Conservation (phyloP, 1,140 invertebrate genomes). For the Gryllus bimaculatus region DNA sequence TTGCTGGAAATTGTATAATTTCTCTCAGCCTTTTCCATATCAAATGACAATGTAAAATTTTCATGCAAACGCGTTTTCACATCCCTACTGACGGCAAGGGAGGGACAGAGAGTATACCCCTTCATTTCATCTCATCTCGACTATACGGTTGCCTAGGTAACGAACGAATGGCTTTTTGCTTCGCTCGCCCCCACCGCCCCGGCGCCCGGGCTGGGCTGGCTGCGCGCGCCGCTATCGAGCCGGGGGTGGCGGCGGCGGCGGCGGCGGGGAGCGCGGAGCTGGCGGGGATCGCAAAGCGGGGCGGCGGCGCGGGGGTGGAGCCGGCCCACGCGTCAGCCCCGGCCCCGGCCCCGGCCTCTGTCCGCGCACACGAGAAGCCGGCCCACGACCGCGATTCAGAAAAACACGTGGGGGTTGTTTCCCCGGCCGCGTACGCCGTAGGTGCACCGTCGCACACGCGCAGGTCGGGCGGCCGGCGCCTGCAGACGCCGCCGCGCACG, state of each 20-base stretch:
- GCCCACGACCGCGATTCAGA: not conserved
- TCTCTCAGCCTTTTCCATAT: not conserved
- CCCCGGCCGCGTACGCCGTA: too few species aligned
- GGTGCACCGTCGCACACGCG: not conserved
- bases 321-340: not conserved
- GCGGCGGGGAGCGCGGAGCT: not conserved
- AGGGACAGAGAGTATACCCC: not conserved
- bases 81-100: not conserved
- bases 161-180: constrained; percentile 12
- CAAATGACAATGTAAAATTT: not conserved
- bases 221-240: not conserved
- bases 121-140: constrained; percentile 4
- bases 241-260: not conserved
- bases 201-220: too few species aligned
- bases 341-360: not conserved
- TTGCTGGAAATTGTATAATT: too few species aligned
- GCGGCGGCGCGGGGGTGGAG: not conserved
- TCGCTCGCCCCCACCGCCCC: constrained; percentile 2
- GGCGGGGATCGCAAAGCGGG: not conserved
- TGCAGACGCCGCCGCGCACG: not conserved
- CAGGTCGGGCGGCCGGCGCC: too few species aligned
- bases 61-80: not conserved
- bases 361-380: too few species aligned
- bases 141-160: constrained; percentile 8
- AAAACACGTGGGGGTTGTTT: not conserved